Percentiles rank a stretch among this genome's conserved stretches.
Evolutionary conservation across 2,888 invertebrate genomes (phyloP).

Genomic region (Cerastoderma edule): DNA sequence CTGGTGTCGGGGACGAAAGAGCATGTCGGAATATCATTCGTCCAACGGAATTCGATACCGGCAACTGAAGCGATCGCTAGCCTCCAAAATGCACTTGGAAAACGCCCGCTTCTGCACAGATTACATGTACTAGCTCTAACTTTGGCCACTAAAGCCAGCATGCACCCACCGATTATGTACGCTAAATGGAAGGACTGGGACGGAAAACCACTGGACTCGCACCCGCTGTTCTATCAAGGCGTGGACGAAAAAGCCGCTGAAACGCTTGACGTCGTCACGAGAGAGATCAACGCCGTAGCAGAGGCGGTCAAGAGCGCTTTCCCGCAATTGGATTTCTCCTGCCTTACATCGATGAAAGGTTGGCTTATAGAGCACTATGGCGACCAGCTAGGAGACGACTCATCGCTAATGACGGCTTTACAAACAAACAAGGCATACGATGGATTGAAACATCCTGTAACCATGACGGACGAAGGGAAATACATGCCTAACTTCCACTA

Average conservation of each 20-base stretch:
- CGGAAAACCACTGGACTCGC: constrained; percentile 55
- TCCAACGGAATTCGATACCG: constrained; percentile 13
- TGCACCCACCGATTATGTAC: constrained; percentile 74
- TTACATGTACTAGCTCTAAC: constrained; percentile 62
- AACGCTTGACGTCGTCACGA: constrained; percentile 50
- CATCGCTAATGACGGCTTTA: constrained; percentile 43
- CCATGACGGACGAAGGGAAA: constrained; percentile 50
- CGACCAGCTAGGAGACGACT: constrained; percentile 56
- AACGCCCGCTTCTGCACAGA: constrained; percentile 48
- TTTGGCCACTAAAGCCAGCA: constrained; percentile 60
- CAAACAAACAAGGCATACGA: constrained; percentile 63
- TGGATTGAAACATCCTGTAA: constrained; percentile 66
- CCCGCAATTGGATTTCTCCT: constrained; percentile 50
- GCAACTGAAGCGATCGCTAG: neutral
- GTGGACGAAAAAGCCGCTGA: constrained; percentile 56
- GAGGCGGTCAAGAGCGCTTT: constrained; percentile 43
- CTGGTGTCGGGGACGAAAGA: constrained; percentile 64
- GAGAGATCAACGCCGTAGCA: constrained; percentile 62
- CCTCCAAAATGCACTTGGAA: constrained; percentile 60
- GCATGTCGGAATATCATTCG: constrained; percentile 53
- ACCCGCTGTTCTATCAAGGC: constrained; percentile 72
- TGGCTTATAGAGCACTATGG: constrained; percentile 62
- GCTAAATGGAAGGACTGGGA: constrained; percentile 70
- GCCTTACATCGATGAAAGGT: constrained; percentile 53
- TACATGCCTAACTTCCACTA: constrained; percentile 65